Base-by-base conservation (phyloP, 1,140 invertebrate genomes). In the Brachionus asplanchnoidis region DNA sequence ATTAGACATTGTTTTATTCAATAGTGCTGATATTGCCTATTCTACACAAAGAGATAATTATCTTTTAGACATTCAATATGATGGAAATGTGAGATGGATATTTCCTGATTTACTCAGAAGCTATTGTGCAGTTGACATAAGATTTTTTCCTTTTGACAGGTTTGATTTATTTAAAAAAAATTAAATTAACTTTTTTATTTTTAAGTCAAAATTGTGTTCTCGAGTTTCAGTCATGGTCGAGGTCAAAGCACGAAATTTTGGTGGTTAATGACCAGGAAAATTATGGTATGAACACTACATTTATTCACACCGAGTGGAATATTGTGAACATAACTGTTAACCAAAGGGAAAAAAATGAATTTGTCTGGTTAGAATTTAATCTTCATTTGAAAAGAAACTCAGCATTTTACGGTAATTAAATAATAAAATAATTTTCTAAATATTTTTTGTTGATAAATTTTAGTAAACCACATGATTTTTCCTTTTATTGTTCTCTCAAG, bases 401-500 rank as follows among this genome's bases (percentile, higher is more conserved):
- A 4, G 60, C 60, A 17, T 84, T 84, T 56, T 84, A 84, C 28
- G 82, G 60, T 84, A 82, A 32, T 68, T 28, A 12, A 40, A 12
- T 32, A 68, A 68, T 20, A 20, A 20, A 77, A 23, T 50, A 77
- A 53, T 26, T 14, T 28, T 50, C 2, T 26, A 8, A n/a, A 44
- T 11, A 11, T 20, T 75, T 26, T 77, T 26, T 26, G 0, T 44
- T 11, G 9, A 8, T 20, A 4, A 14, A 44, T 75, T 44, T 20
- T 23, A 82, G 79, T 82, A 8, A 84, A 84, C 23, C 82, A 84
- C 36, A 84, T 84, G 82, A 84, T 84, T 46, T 84, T 84, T 73
- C 82, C 82, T 7, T 84, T 84, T 26, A 40, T 66, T 17, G 46
- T 70, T 26, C 53, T 84, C 17, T 84, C 82, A 7, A 68, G 60